phyloP scores from a whole-genome alignment of 2,888 invertebrate genomes.

The Euphydryas editha region DNA sequence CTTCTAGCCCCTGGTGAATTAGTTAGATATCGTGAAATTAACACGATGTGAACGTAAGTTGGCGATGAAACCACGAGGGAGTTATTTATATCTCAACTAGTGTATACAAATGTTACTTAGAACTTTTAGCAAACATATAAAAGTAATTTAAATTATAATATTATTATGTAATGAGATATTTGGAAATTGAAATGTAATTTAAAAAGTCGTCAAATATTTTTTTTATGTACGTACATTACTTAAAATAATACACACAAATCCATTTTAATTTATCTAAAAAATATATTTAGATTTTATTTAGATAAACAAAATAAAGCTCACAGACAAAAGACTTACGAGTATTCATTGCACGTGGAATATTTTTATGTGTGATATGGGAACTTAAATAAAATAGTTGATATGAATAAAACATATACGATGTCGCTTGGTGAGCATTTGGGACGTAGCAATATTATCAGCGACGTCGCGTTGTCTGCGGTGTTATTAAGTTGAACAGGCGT shows the following conservation, averaged over 20 bases:
- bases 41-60: conserved; percentile 75
- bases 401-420: conserved; percentile 33
- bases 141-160: not conserved
- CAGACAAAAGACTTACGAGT: not conserved
- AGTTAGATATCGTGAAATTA: conserved; percentile 74
- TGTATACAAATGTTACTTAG: conserved; percentile 40
- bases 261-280: too few relatives aligned
- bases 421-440: conserved; percentile 54
- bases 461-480: conserved; percentile 58
- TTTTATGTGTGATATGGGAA: conserved; percentile 9
- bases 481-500: conserved; percentile 58
- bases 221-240: too few relatives aligned
- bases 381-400: conserved; percentile 22
- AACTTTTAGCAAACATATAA: conserved; percentile 25
- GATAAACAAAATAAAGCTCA: not conserved
- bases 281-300: too few relatives aligned
- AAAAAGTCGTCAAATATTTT: too few relatives aligned
- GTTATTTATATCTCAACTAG: conserved; percentile 56
- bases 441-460: conserved; percentile 69
- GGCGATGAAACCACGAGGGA: conserved; percentile 52
- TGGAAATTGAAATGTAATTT: too few relatives aligned
- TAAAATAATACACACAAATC: too few relatives aligned
- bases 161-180: too few relatives aligned
- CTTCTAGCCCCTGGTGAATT: conserved; percentile 55
- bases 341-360: conserved; percentile 10